These are phyloP conservation scores for Drosophila guanche DNA, from an alignment of 1,140 invertebrate species.

Conservation along the genomic window DNA sequence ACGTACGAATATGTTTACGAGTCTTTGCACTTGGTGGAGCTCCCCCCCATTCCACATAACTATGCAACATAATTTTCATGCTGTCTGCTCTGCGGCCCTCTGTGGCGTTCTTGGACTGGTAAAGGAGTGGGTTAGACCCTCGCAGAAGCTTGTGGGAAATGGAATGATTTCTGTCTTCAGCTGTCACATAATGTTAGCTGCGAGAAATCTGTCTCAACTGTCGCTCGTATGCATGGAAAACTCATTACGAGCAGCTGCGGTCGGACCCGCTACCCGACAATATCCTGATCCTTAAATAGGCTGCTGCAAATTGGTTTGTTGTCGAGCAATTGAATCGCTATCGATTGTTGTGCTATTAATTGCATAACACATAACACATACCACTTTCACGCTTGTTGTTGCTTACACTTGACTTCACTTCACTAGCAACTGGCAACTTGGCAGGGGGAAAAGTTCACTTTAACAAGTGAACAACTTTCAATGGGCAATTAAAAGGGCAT, in stretches of 20 bases:
- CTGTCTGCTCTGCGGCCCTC: constrained; percentile 7
- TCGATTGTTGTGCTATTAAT: constrained; percentile 68
- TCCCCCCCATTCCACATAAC: constrained; percentile 9
- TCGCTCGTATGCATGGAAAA: constrained; percentile 34
- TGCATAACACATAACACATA: constrained; percentile 80
- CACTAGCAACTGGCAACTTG: constrained; percentile 21
- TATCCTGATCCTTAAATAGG: constrained; percentile 35
- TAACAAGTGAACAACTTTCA: constrained; percentile 82
- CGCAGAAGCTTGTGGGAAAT: background rate
- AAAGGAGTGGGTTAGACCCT: background rate
- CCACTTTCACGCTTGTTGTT: constrained; percentile 67
- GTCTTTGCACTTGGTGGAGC: background rate
- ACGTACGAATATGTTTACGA: background rate
- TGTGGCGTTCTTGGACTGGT: background rate
- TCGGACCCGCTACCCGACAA: constrained; percentile 3
- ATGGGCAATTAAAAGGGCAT: constrained; percentile 80
- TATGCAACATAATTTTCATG: constrained; percentile 37
- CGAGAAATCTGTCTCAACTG: constrained; percentile 20
- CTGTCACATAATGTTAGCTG: constrained; percentile 45
- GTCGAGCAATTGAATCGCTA: constrained; percentile 49
- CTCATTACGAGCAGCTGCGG: constrained; percentile 49
- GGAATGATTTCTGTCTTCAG: constrained; percentile 50
- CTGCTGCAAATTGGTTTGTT: constrained; percentile 41
- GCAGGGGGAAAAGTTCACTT: constrained; percentile 72
- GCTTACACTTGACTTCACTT: constrained; percentile 62